Percentiles rank a stretch among this genome's conserved stretches.
Conservation (phyloP, 2,797 vertebrate species). For the Ctenosaura bakeri region DNA sequence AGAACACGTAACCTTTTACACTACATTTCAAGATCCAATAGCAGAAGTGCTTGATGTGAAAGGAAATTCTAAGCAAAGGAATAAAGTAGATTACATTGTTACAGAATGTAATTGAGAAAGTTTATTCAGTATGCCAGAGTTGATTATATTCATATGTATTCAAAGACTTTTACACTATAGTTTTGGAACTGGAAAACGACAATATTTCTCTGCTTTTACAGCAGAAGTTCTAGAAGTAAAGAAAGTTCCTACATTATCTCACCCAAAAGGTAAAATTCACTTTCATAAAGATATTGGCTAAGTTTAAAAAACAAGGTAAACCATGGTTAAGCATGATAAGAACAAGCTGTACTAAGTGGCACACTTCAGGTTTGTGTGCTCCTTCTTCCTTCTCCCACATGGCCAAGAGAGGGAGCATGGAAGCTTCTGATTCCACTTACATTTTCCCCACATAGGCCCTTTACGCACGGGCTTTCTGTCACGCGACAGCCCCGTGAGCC, state of each 20-base stretch:
- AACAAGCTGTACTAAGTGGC: neutral
- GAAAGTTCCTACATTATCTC: conserved; percentile 1
- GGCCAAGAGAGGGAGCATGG: neutral
- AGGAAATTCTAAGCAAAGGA: conserved; percentile 6
- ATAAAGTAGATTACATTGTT: conserved; percentile 1
- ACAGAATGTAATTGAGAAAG: conserved; percentile 19
- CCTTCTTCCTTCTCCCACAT: neutral
- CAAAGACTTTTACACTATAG: neutral
- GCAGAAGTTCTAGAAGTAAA: neutral
- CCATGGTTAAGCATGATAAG: neutral
- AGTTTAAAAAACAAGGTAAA: neutral
- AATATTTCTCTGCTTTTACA: neutral
- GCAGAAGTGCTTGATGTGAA: neutral
- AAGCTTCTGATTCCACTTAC: neutral
- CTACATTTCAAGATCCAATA: conserved; percentile 10
- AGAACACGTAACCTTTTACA: neutral
- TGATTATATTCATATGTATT: conserved; percentile 14
- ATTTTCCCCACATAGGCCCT: neutral
- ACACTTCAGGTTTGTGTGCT: neutral
- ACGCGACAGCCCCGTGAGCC: no score
- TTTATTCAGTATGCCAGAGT: neutral
- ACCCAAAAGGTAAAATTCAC: conserved; percentile 9
- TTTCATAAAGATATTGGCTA: conserved; percentile 13
- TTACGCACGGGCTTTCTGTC: no score
- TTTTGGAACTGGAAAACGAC: neutral